Evolutionary conservation across 2,797 vertebrate genomes (phyloP), one percentile per base, ranked within the genome.

Genomic region (Sebastes kiyomatsui): DNA sequence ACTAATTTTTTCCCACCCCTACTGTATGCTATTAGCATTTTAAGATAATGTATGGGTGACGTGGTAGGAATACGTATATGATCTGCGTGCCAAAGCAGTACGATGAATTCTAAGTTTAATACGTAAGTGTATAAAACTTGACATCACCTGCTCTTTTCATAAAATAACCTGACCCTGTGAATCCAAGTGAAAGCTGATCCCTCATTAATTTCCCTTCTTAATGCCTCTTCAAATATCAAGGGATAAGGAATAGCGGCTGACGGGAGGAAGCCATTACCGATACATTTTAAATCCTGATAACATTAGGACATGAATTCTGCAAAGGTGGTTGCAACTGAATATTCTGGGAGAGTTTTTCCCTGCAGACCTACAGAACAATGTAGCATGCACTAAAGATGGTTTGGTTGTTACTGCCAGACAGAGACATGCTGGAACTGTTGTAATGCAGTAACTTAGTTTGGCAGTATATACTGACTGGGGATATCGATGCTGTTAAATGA

Each of bases 171-270:
- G 64, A 58, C 73, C 55, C 56, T 30, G 13, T 62, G 16, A 77
- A 80, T 74, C 38, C 49, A 30, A 30, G 23, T 79, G 20, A 81
- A 84, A 80, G 46, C 23, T 33, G 54, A 74, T 76, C 67, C 61
- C 75, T 75, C 54, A 28, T 75, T 83, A 38, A 85, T 75, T 82
- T 67, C 58, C 66, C 12, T 30, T 66, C 67, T 52, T 72, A 68
- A 65, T 70, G 46, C 22, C 38, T 75, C 59, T 83, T 82, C 27
- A 75, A 66, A 83, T 83, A 75, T 81, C 6, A 64, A 82, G 46
- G 54, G 38, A 83, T 49, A 32, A 66, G 28, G 42, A 67, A 38
- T 30, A 25, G 42, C 35, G 23, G 18, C 64, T 69, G n/a, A 65
- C 35, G 60, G 23, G 23, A 78, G 46, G n/a, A 81, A 70, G 20